Base-by-base conservation (phyloP, 2,888 invertebrate species). In the Tetragonisca angustula region DNA sequence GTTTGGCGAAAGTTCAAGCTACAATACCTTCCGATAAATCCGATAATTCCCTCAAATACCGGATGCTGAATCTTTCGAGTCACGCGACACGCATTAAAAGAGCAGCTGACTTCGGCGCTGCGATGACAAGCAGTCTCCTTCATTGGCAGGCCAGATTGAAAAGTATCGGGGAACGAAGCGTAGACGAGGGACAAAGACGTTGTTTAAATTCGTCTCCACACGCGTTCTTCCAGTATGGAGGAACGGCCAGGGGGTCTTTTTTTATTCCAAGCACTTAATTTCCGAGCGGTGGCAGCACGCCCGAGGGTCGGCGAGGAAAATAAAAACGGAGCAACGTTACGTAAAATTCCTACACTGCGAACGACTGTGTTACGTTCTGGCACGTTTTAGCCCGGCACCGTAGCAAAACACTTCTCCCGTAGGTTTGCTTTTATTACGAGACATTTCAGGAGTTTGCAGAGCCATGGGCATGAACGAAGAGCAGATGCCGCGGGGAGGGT, bases 391-490 rank as follows among this genome's bases (percentile, higher is more conserved):
- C 75, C 69, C 59, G 61, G 61, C 73, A 50, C 43, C 70, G 74
- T 78, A 79, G 85, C 89, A 79, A 90, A 90, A 90, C 89, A 88
- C 81, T 85, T 87, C 84, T 78, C 68, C 27, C 84, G 83, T 83
- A 87, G 85, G 83, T 91, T 91, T 90, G 88, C 86, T 91, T 92
- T 92, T 91, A 91, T 90, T 91, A 88, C 86, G 87, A 87, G 90
- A 88, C 88, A 90, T 91, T 91, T 90, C 89, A 87, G 85, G 88
- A 87, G 79, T 83, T 83, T 70, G 76, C 79, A 62, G 75, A 84
- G 79, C 81, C 50, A 68, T 73, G 87, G 84, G 85, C 54, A 24
- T n/a, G 61, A 68, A 79, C 68, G 24, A 17, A 72, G 79, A 67
- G 54, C 64, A 77, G 75, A 79, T 76, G 86, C 83, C 85, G 81